Percentiles rank a stretch among this genome's conserved stretches.
phyloP scores from a whole-genome alignment of 2,113 vertebrate genomes.

The Etia nguti region DNA sequence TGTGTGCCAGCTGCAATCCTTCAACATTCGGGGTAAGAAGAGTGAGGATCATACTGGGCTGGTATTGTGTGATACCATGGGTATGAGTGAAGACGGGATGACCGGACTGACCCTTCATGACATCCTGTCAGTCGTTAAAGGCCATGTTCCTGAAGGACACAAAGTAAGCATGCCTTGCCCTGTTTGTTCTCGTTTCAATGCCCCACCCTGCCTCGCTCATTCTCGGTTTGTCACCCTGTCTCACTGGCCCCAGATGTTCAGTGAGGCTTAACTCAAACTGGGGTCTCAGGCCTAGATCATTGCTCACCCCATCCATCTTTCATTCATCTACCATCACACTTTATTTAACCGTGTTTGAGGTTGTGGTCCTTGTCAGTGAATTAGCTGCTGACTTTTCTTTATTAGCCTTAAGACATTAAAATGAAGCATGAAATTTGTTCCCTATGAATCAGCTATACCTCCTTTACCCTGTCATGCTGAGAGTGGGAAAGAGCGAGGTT shows the following conservation, averaged over 20 bases:
- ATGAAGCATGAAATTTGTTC: neutral
- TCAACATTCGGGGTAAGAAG: slow-evolving; percentile 27
- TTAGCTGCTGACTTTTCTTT: neutral
- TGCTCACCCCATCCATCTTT: fast-evolving
- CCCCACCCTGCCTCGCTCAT: neutral
- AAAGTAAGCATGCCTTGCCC: slow-evolving; percentile 22
- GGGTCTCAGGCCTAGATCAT: fast-evolving
- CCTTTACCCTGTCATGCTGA: neutral
- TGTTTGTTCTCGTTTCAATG: neutral
- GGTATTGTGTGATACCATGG: slow-evolving; percentile 63
- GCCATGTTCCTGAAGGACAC: slow-evolving; percentile 69
- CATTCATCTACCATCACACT: neutral
- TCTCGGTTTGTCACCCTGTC: neutral
- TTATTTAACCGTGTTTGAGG: neutral
- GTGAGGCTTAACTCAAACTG: neutral
- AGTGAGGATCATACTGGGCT: slow-evolving; percentile 10
- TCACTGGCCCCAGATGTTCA: fast-evolving
- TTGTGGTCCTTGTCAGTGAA: neutral
- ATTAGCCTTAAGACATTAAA: neutral
- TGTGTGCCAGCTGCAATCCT: slow-evolving; percentile 59
- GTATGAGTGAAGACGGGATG: slow-evolving; percentile 48
- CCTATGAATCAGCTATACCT: neutral
- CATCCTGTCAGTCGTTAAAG: slow-evolving; percentile 62
- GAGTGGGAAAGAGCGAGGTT: neutral
- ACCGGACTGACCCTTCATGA: slow-evolving; percentile 62